A percentile compares a stretch with the other conserved stretches of the same genome.
Conservation (phyloP, 2,113 vertebrate species). For the Lipophrys pholis region DNA sequence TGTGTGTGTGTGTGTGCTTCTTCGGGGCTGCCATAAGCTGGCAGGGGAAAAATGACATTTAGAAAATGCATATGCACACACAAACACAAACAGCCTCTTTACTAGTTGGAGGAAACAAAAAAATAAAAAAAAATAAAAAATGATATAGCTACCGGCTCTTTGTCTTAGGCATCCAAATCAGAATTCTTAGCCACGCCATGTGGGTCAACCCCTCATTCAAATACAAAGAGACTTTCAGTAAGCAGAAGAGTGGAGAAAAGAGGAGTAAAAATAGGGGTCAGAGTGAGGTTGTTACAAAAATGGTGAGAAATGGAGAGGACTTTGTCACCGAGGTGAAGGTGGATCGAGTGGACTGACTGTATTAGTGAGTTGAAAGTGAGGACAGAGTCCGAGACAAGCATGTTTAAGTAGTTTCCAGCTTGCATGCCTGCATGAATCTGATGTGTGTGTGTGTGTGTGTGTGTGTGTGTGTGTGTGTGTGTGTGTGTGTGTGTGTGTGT, state of each 20-base stretch:
- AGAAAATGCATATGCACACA: conserved; percentile 28
- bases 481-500: conserved; percentile 8
- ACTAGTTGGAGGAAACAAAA: conserved; percentile 34
- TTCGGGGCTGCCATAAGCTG: conserved; percentile 35
- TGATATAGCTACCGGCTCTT: conserved; percentile 21
- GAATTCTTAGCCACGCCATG: conserved; percentile 37
- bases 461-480: conserved; percentile 17
- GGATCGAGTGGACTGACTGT: conserved; percentile 7
- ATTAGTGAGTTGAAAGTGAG: conserved; percentile 13
- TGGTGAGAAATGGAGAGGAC: conserved; percentile 43
- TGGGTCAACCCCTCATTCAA: conserved; percentile 35
- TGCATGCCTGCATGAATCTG: too few relatives aligned
- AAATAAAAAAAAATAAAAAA: neutral
- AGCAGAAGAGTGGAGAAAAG: conserved; percentile 7
- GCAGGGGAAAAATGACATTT: conserved; percentile 50
- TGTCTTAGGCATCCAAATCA: neutral
- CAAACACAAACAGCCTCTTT: conserved; percentile 9
- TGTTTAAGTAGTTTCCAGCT: conserved; percentile 55
- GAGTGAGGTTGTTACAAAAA: conserved; percentile 31
- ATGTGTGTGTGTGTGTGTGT: conserved; percentile 18
- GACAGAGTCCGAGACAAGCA: conserved; percentile 15
- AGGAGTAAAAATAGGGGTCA: conserved; percentile 20
- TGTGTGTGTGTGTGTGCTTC: neutral
- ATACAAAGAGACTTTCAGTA: conserved; percentile 22
- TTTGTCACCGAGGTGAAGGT: conserved; percentile 41